A percentile compares a stretch with the other conserved stretches of the same genome.
phyloP scores from a whole-genome alignment of 92 coral and sea anemone genomes.

The Epizoanthus illoricatus region DNA sequence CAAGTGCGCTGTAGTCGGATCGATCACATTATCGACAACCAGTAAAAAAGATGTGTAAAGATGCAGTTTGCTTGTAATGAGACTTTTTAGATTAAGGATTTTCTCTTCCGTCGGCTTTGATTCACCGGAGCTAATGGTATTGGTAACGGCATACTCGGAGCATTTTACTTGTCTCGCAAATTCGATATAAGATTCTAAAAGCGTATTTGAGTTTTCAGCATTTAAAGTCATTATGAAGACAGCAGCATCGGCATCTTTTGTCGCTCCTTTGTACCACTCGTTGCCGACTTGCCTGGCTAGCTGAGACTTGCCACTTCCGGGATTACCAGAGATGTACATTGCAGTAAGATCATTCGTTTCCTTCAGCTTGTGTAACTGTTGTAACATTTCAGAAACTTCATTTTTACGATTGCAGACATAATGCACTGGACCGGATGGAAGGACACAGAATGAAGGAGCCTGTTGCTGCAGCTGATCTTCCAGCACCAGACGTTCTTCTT shows the following conservation, averaged over 20 bases:
- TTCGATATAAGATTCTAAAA: conserved; percentile 20
- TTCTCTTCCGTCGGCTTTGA: conserved; percentile 2
- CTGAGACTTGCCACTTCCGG: conserved; percentile 42
- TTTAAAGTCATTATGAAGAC: conserved; percentile 28
- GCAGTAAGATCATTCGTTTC: not conserved
- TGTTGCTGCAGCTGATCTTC: not conserved
- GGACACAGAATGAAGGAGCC: not conserved
- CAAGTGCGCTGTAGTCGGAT: conserved; percentile 16
- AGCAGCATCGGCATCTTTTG: not conserved
- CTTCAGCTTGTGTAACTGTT: not conserved
- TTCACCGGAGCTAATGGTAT: conserved; percentile 14
- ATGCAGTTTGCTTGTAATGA: conserved; percentile 14
- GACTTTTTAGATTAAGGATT: conserved; percentile 13
- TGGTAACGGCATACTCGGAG: conserved; percentile 39
- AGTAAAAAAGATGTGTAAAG: conserved; percentile 35
- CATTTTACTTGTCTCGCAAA: conserved; percentile 40
- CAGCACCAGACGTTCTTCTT: too few relatives aligned
- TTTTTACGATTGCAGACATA: not conserved
- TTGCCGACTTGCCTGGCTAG: conserved; percentile 15
- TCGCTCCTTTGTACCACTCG: conserved; percentile 1
- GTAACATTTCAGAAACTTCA: not conserved
- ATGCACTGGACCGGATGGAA: not conserved
- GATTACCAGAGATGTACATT: conserved; percentile 36
- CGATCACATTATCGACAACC: conserved; percentile 33
- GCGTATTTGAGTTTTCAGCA: too few relatives aligned